Evolutionary conservation across 2,113 vertebrate species (phyloP), one percentile per base, ranked within the genome.

Genomic region (Antechinus flavipes): DNA sequence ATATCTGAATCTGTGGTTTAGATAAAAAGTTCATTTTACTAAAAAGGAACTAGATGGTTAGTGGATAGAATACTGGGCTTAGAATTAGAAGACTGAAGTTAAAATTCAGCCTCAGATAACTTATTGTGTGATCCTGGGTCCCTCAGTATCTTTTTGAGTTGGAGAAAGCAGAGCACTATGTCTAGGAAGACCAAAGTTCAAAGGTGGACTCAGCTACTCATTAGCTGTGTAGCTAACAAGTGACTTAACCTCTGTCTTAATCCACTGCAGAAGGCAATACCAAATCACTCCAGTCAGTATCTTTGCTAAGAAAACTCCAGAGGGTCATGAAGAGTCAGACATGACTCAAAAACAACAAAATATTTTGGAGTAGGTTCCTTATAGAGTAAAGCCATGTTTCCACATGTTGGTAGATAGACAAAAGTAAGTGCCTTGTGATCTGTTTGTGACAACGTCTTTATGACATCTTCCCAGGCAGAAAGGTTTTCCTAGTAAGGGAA

Each of bases 401-500:
- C n/a, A 42, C 22, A 8, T 84, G 16, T 42, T 22, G 14, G 19
- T 76, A 30, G 35, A 84, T 84, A 16, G n/a, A 84, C 68, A 12
- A 84, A 35, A 76, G 68, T 22, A 84, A 42, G 16, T 84, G n/a
- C 7, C n/a, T 84, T 84, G 5, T 84, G 16, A 84, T 84, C 5
- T 84, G 14, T 84, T 84, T 42, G 35, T 42, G 7, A 84, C 68
- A 76, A 42, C 68, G n/a, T 42, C 68, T 84, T 84, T 42, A 76
- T n/a, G 30, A 76, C n/a, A 0, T 2, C 6, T 11, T 54, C 54
- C 0, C 0, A 0, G 7, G 52, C 89, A 10, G 3, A 25, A 68
- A 6, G 22, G 54, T 30, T n/a, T 54, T 0, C 0, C 42, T 54
- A n/a, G 52, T 1, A 4, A 84, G 54, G 0, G 50, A n/a, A 26